Conservation (phyloP, 2,888 invertebrate genomes). For the Desoria tigrina region DNA sequence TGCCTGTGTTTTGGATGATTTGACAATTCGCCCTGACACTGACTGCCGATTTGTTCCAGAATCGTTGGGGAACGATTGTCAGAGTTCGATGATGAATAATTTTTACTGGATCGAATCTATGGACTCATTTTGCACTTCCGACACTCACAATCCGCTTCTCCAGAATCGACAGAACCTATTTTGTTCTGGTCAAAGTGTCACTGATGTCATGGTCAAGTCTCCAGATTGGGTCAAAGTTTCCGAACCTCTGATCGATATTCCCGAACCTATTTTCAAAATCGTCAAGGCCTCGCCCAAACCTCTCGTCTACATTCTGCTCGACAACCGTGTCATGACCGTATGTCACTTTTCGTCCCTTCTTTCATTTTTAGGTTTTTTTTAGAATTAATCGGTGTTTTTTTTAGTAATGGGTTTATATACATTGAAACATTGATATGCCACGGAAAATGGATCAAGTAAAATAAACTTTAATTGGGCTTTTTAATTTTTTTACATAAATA, state of each 20-base stretch:
- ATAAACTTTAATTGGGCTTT: too few species aligned
- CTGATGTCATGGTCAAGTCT: constrained; percentile 9
- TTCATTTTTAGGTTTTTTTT: too few species aligned
- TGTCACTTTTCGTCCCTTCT: too few species aligned
- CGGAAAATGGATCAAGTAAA: too few species aligned
- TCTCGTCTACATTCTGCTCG: constrained; percentile 9
- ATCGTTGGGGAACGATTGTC: not conserved
- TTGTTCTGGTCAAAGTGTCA: constrained; percentile 13
- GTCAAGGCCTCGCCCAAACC: not conserved
- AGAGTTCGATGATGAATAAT: constrained; percentile 18
- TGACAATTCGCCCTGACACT: not conserved
- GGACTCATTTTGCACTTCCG: constrained; percentile 20
- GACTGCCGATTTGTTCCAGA: constrained; percentile 6
- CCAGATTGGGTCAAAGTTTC: not conserved
- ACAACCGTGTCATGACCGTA: not conserved
- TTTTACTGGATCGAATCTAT: constrained; percentile 4
- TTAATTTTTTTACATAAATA: too few species aligned
- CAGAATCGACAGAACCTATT: constrained; percentile 15
- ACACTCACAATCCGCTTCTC: constrained; percentile 6
- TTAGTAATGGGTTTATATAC: too few species aligned
- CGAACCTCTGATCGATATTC: not conserved
- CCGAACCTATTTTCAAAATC: constrained; percentile 3
- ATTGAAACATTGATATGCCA: too few species aligned
- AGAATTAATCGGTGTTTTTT: too few species aligned
- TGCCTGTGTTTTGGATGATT: not conserved